phyloP scores from a whole-genome alignment of 2,888 invertebrate genomes.

The Sphaerophoria taeniata region DNA sequence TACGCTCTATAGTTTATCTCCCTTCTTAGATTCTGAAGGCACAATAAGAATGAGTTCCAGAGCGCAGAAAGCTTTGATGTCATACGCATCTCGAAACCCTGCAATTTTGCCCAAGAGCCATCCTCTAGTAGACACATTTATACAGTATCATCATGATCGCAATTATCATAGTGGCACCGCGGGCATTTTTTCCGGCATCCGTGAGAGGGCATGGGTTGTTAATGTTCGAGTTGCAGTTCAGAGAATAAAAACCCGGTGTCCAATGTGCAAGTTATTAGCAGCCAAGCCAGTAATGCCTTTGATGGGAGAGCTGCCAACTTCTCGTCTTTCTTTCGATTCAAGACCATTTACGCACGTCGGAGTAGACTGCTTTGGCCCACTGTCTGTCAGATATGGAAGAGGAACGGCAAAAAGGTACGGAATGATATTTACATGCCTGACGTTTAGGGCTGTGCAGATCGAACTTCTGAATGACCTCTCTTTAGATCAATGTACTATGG shows the following conservation, averaged over 20 bases:
- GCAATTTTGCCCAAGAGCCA: background rate
- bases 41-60: background rate
- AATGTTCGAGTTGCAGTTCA: constrained; percentile 1
- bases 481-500: background rate
- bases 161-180: background rate
- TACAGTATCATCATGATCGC: background rate
- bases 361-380: too few relatives aligned
- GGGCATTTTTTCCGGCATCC: background rate
- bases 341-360: background rate
- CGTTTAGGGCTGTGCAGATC: constrained; percentile 12
- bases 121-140: background rate
- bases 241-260: background rate
- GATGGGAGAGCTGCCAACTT: background rate
- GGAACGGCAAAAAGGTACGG: constrained; percentile 1
- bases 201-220: background rate
- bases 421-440: constrained; percentile 20
- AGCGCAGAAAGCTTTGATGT: background rate
- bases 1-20: background rate
- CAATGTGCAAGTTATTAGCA: background rate
- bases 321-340: background rate
- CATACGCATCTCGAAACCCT: background rate
- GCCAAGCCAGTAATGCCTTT: constrained; percentile 7
- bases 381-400: constrained; percentile 12
- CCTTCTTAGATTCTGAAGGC: background rate
- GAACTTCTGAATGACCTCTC: background rate